phyloP scores from a whole-genome alignment of 1,140 invertebrate species.

The Hirudo medicinalis region DNA sequence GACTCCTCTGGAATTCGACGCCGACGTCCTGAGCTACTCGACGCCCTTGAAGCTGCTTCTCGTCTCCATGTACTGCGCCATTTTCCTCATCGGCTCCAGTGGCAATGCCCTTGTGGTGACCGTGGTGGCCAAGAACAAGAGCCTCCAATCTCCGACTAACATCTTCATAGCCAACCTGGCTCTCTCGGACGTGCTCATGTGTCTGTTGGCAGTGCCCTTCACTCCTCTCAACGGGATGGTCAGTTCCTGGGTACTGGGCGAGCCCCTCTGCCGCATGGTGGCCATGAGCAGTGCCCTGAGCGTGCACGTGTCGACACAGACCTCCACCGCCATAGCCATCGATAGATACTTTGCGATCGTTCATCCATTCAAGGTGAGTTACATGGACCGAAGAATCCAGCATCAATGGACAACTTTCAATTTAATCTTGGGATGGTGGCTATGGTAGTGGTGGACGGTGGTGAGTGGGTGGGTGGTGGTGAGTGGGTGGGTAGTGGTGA shows the following conservation, averaged over 20 bases:
- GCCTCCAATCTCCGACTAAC: constrained; percentile 96
- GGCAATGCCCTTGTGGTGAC: constrained; percentile 75
- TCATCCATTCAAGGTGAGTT: constrained; percentile 58
- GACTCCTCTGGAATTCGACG: too few relatives aligned
- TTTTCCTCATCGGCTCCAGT: constrained; percentile 74
- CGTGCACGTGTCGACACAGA: constrained; percentile 90
- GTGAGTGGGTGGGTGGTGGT: too few relatives aligned
- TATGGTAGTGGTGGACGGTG: too few relatives aligned
- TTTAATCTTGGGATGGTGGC: too few relatives aligned
- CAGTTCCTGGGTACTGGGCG: constrained; percentile 73
- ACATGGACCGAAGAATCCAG: too few relatives aligned
- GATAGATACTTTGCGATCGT: constrained; percentile 93
- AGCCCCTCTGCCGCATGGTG: constrained; percentile 72
- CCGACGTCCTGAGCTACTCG: neutral
- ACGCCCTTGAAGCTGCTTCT: constrained; percentile 45
- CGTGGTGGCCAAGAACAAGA: constrained; percentile 73
- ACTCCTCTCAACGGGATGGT: constrained; percentile 67
- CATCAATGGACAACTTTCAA: too few relatives aligned
- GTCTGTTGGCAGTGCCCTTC: constrained; percentile 70
- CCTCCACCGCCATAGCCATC: constrained; percentile 86
- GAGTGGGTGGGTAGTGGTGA: too few relatives aligned
- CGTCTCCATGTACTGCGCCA: constrained; percentile 65
- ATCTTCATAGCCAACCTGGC: constrained; percentile 92
- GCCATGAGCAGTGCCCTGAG: constrained; percentile 62
- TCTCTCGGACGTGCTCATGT: constrained; percentile 81